Percentiles rank a stretch among this genome's conserved stretches.
Evolutionary conservation across 2,113 vertebrate genomes (phyloP).

Genomic region (Microtus richardsoni): DNA sequence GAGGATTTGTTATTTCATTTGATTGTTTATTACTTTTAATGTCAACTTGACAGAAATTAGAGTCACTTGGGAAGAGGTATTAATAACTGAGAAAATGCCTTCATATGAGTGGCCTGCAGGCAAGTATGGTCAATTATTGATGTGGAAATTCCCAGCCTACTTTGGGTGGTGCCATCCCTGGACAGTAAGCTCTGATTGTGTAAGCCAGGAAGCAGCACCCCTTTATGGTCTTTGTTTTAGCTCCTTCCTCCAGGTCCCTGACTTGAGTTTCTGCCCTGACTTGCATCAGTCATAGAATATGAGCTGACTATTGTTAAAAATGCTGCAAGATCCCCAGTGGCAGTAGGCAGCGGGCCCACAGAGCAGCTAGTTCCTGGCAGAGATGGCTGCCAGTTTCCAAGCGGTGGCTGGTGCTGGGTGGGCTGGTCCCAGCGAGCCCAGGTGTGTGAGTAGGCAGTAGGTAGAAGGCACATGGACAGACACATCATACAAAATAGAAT

Average conservation of each 20-base stretch:
- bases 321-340: too few relatives aligned
- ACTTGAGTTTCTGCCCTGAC: neutral
- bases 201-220: neutral
- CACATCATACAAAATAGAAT: too few relatives aligned
- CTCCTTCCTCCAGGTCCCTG: neutral
- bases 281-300: neutral
- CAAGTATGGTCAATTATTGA: neutral
- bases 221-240: neutral
- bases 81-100: neutral
- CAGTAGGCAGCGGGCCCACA: too few relatives aligned
- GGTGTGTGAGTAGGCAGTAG: too few relatives aligned
- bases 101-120: neutral
- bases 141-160: neutral
- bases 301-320: neutral
- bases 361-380: too few relatives aligned
- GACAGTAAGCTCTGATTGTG: neutral
- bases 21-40: neutral
- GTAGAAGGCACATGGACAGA: too few relatives aligned
- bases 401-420: rapidly evolving
- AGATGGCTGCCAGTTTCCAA: too few relatives aligned
- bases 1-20: neutral
- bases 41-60: neutral
- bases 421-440: too few relatives aligned
- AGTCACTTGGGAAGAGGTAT: neutral
- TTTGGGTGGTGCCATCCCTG: neutral